Percentiles rank a stretch among this genome's conserved stretches.
Conservation (phyloP, 2,113 vertebrate genomes). For the Scomber japonicus region DNA sequence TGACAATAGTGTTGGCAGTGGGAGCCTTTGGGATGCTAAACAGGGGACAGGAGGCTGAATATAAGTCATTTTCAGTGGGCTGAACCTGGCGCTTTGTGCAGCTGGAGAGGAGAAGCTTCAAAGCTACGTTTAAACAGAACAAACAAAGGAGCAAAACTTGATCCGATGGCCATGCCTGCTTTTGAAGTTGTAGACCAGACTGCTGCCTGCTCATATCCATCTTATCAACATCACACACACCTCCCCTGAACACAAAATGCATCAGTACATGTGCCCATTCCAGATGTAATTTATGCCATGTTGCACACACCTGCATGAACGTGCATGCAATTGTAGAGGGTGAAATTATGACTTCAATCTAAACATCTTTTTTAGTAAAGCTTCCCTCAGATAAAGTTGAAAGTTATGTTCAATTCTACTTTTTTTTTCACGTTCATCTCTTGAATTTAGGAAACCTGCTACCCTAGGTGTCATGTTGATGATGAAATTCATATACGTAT, state of each 20-base stretch:
- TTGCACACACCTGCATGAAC: slow-evolving; percentile 8
- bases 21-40: slow-evolving; percentile 95
- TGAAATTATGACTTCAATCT: background rate
- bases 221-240: slow-evolving; percentile 38
- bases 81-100: slow-evolving; percentile 84
- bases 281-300: slow-evolving; percentile 31
- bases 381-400: background rate
- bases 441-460: background rate
- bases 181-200: slow-evolving; percentile 90
- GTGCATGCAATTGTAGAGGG: background rate
- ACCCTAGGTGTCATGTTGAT: background rate
- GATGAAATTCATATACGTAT: background rate
- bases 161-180: slow-evolving; percentile 86
- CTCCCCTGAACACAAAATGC: slow-evolving; percentile 6
- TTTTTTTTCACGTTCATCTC: background rate
- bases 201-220: slow-evolving; percentile 47
- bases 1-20: slow-evolving; percentile 88
- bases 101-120: slow-evolving; percentile 92
- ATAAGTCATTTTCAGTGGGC: slow-evolving; percentile 78
- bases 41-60: slow-evolving; percentile 83
- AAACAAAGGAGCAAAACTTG: slow-evolving; percentile 91
- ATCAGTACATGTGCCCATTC: slow-evolving; percentile 16
- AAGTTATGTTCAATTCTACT: background rate
- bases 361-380: background rate
- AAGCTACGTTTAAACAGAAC: slow-evolving; percentile 89